Base-by-base conservation (phyloP, 1,140 invertebrate species). In the Hylaeus volcanicus region DNA sequence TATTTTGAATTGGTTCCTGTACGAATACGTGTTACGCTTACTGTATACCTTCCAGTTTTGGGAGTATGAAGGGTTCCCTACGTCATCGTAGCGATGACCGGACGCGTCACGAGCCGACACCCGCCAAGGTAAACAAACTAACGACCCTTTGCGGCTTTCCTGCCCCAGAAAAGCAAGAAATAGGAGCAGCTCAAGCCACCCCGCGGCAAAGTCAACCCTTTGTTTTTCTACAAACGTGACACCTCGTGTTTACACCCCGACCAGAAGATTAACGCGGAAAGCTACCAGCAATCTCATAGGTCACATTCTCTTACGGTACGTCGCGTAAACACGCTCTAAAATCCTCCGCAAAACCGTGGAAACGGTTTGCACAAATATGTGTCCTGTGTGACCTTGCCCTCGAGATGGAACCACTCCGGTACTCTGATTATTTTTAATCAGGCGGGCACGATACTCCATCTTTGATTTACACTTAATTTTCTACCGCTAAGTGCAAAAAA, bases 41-140 rank as follows among this genome's bases (percentile, higher is more conserved):
- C 26, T 26, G 26, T 26, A 26, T 26, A 26, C 26, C 26, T 26
- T 26, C 26, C 26, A 26, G 26, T 26, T 26, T 26, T 26, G 26
- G 26, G 15, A 11, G 26, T 41, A 26, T 0, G n/a, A 58, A 11
- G 2, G 15, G 6, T 41, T n/a, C 0, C 9, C 15, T 2, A 39
- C 3, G 41, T 6, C 8, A 14, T 53, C 51, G 51, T 12, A 1
- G 8, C 11, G 11, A 1, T 8, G 51, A 12, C 51, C 1, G 5
- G 14, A 14, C 37, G n/a, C 5, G 63, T 37, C n/a, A 69, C 79
- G 48, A 63, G n/a, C 15, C 39, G 14, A 69, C 56, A 79, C 26
- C 48, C 15, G 48, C 15, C 45, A 5, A 51, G 51, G 37, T 60
- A 88, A 88, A 86, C 69, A 86, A 85, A 86, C 66, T 81, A 72